Conservation (phyloP, 2,113 vertebrate genomes). For the Taurulus bubalis region DNA sequence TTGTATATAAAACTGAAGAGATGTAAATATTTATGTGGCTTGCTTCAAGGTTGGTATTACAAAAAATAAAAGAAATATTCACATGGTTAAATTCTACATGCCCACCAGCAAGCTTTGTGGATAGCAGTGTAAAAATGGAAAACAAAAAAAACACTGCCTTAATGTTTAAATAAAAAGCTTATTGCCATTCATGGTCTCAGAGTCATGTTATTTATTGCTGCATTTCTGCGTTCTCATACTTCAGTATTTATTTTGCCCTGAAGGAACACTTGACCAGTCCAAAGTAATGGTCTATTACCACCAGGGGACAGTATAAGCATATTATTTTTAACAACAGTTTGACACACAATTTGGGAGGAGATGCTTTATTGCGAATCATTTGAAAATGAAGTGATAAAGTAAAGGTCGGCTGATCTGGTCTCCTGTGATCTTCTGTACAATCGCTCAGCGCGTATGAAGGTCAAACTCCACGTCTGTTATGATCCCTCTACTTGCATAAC, state of each 20-base stretch:
- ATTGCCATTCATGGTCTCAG: conserved; percentile 80
- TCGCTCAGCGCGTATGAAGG: background rate
- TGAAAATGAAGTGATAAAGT: too few relatives aligned
- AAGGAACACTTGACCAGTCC: background rate
- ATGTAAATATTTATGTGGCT: conserved; percentile 90
- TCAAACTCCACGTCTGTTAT: conserved; percentile 10
- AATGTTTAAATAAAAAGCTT: conserved; percentile 90
- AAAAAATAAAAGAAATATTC: conserved; percentile 80
- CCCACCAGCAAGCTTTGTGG: conserved; percentile 86
- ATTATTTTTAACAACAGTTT: background rate
- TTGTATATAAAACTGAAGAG: conserved; percentile 86
- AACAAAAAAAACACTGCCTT: conserved; percentile 85
- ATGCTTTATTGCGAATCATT: background rate
- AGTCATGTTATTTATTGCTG: conserved; percentile 33
- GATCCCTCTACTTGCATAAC: conserved; percentile 2
- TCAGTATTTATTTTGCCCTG: background rate
- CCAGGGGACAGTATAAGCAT: conserved; percentile 23
- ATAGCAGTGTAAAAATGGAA: conserved; percentile 84
- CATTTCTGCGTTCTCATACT: background rate
- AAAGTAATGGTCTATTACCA: conserved; percentile 12
- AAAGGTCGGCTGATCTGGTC: background rate
- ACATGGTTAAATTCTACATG: conserved; percentile 85
- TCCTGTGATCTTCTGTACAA: background rate
- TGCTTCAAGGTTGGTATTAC: conserved; percentile 85
- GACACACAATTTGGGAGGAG: background rate